Evolutionary conservation across 2,113 vertebrate species (phyloP).

Genomic region (Hymenochirus boettgeri): DNA sequence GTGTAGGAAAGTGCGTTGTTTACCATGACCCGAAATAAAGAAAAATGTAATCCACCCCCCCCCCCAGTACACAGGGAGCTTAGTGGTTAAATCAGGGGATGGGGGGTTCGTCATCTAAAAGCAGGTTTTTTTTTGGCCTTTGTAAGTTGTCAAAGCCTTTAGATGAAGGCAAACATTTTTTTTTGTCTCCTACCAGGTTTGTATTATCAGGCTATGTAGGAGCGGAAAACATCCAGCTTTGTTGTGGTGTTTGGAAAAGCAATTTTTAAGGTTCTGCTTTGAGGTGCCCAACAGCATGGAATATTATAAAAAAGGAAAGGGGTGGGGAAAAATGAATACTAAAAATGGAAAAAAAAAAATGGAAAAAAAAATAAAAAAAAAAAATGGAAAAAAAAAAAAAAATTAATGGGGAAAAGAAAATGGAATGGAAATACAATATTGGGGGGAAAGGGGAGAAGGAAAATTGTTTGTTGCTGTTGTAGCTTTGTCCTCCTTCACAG

Average conservation of each 20-base stretch:
- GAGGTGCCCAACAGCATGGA: conserved; percentile 29
- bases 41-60: conserved; percentile 46
- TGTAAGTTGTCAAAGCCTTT: conserved; percentile 29
- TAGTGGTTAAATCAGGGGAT: conserved; percentile 17
- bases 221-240: conserved; percentile 41
- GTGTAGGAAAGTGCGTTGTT: too few species aligned
- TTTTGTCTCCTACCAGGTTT: conserved; percentile 18
- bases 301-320: conserved; percentile 3
- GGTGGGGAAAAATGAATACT: not conserved
- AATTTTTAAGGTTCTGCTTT: conserved; percentile 3
- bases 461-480: too few species aligned
- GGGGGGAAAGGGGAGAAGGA: too few species aligned
- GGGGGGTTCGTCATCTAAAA: conserved; percentile 24
- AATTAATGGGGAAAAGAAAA: too few species aligned
- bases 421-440: too few species aligned
- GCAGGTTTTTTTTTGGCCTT: conserved; percentile 8
- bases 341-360: too few species aligned
- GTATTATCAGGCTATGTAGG: conserved; percentile 28
- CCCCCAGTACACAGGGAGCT: too few species aligned
- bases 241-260: too few species aligned
- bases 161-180: conserved; percentile 26
- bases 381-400: too few species aligned
- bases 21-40: conserved; percentile 38
- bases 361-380: too few species aligned
- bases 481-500: not conserved